Conservation (phyloP, 1,140 invertebrate genomes). For the Drosophila athabasca region DNA sequence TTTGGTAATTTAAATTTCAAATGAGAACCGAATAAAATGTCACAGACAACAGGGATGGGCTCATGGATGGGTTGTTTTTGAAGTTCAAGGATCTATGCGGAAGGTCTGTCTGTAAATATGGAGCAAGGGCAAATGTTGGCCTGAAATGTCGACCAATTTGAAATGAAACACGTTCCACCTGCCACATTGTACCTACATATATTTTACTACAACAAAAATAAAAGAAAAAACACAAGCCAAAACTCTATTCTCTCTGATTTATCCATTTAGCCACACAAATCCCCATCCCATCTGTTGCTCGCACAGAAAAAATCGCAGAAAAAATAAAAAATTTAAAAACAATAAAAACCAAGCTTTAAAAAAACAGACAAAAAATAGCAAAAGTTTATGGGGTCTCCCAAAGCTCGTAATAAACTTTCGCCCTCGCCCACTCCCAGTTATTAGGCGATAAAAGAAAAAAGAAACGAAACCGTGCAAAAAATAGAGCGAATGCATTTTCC, state of each 20-base stretch:
- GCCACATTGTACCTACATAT: too few relatives aligned
- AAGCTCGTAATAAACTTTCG: conserved; percentile 47
- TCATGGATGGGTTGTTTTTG: background rate
- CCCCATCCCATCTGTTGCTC: conserved; percentile 1
- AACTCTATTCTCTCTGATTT: conserved; percentile 1
- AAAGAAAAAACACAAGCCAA: too few relatives aligned
- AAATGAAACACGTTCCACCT: too few relatives aligned
- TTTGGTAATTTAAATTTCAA: background rate
- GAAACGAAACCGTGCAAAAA: conserved; percentile 33
- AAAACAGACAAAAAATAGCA: background rate
- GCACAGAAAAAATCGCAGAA: conserved; percentile 4
- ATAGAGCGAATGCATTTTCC: conserved; percentile 28
- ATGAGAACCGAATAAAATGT: background rate
- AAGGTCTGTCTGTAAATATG: too few relatives aligned
- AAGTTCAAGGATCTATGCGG: conserved; percentile 3
- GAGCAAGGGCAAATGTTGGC: too few relatives aligned
- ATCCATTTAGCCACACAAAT: background rate
- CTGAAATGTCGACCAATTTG: too few relatives aligned
- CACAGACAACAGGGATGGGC: background rate
- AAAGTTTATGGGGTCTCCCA: conserved; percentile 34
- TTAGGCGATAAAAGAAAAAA: conserved; percentile 48
- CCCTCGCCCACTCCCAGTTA: conserved; percentile 24
- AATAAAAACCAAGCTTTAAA: conserved; percentile 2
- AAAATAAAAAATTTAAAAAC: conserved; percentile 18
- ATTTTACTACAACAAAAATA: too few relatives aligned